These are phyloP conservation scores for Oscheius sp. DNA, from an alignment of 2,888 invertebrate species.

Conservation along the genomic window DNA sequence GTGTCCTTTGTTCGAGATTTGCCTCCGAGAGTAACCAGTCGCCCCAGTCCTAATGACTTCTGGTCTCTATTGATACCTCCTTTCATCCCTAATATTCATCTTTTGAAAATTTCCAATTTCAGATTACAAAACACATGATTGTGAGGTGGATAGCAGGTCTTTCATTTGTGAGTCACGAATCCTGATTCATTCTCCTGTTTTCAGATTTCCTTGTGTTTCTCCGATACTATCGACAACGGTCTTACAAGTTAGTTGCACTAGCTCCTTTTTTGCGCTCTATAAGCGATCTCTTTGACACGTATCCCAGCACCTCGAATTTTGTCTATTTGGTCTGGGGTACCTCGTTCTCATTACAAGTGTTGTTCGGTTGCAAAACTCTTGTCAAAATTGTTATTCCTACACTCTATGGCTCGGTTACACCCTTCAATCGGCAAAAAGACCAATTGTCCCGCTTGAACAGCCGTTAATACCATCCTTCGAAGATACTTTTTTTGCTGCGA, in stretches of 20 bases:
- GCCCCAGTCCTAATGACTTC: constrained; percentile 2
- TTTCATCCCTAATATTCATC: too few species aligned
- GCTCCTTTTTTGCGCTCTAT: not conserved
- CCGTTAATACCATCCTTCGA: not conserved
- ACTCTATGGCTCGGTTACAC: not conserved
- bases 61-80: not conserved
- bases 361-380: not conserved
- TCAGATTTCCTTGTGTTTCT: constrained; percentile 13
- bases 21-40: constrained; percentile 14
- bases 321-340: not conserved
- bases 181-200: not conserved
- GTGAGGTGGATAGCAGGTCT: constrained; percentile 3
- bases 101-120: not conserved
- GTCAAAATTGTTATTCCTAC: not conserved
- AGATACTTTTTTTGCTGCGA: too few species aligned
- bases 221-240: constrained; percentile 33
- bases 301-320: not conserved
- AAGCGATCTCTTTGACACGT: constrained; percentile 8
- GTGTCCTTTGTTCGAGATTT: constrained; percentile 29
- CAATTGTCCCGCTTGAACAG: not conserved
- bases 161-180: not conserved
- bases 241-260: constrained; percentile 18
- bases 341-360: too few species aligned
- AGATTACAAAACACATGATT: constrained; percentile 12
- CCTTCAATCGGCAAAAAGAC: not conserved